Evolutionary conservation across 2,888 invertebrate genomes (phyloP), one percentile per base, ranked within the genome.

Genomic region (Cylindroiulus punctatus): DNA sequence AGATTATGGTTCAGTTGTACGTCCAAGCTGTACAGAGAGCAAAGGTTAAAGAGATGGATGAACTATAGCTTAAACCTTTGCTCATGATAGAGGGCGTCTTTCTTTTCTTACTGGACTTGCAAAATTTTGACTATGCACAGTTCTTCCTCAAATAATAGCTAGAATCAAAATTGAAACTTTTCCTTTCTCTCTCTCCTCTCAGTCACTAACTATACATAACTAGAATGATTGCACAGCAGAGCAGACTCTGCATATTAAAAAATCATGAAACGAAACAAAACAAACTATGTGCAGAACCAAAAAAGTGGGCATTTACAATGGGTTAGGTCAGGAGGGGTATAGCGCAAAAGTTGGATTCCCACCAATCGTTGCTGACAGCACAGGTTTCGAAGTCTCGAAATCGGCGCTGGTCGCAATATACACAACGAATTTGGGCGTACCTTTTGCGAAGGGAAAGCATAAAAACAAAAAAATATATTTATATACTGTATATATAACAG

Each of bases 401-500:
- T 26, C 65, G 26, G 14, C 65, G 19, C n/a, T 65, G 10, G 26
- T 65, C 22, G 65, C 36, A 36, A 36, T n/a, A 10, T 65, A 26
- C 30, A 17, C 76, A 76, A 76, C 76, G 76, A 76, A 3, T 76
- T 14, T 76, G 76, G 76, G 76, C 76, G 10, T 32, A 76, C 30
- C 76, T 30, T 76, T 30, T 76, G 76, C 76, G 26, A 40, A n/a
- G 44, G 22, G 42, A 2, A 84, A 84, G 42, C 47, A 84, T 52
- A 84, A 84, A 84, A 44, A 52, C 22, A 52, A 84, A 84, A 44
- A 85, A 85, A 65, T 65, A 85, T 52, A 85, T 65, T 65, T 65
- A 85, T 65, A 85, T 36, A 85, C 40, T 85, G 42, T 85, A 85
- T 85, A 85, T 85, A 85, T 85, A 85, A 85, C 85, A 85, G 85